Evolutionary conservation across 2,113 vertebrate species (phyloP).

Genomic region (Callopanchax toddi): DNA sequence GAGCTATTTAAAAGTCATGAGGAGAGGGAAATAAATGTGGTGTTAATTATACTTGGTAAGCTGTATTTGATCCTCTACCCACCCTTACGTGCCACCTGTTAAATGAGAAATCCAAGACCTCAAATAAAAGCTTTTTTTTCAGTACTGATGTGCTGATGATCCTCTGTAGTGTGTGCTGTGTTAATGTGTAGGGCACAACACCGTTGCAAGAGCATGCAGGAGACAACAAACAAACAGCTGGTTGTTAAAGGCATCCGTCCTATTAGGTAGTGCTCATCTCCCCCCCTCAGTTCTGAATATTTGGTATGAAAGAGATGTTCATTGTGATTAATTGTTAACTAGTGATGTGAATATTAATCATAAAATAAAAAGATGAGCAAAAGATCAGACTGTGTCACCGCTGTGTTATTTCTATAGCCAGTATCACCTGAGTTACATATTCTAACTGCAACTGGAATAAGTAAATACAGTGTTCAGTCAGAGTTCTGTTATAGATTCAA

Average conservation of each 20-base stretch:
- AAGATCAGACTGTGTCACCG: slow-evolving; percentile 22
- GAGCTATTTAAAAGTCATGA: slow-evolving; percentile 12
- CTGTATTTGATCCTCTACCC: slow-evolving; percentile 3
- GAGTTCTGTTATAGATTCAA: no score
- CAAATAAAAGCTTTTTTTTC: slow-evolving; percentile 40
- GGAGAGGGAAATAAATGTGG: slow-evolving; percentile 8
- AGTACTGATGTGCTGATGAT: slow-evolving; percentile 41
- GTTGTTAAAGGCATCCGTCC: slow-evolving; percentile 71
- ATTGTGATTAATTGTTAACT: slow-evolving; percentile 83
- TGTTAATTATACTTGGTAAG: not conserved
- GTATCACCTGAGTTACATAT: no score
- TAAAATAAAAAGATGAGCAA: slow-evolving; percentile 79
- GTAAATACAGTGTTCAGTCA: no score
- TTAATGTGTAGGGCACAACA: slow-evolving; percentile 63
- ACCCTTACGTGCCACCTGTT: not conserved
- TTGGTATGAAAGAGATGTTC: slow-evolving; percentile 82
- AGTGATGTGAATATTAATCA: slow-evolving; percentile 84
- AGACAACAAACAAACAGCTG: slow-evolving; percentile 65
- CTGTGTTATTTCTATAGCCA: not conserved
- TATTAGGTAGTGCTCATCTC: slow-evolving; percentile 69
- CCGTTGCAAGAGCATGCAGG: slow-evolving; percentile 72
- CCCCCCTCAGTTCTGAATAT: slow-evolving; percentile 70
- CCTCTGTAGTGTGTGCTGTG: slow-evolving; percentile 50
- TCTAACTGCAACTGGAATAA: no score
- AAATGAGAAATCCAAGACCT: not conserved